phyloP scores from a whole-genome alignment of 2,113 vertebrate genomes.

The Hyaena hyaena region DNA sequence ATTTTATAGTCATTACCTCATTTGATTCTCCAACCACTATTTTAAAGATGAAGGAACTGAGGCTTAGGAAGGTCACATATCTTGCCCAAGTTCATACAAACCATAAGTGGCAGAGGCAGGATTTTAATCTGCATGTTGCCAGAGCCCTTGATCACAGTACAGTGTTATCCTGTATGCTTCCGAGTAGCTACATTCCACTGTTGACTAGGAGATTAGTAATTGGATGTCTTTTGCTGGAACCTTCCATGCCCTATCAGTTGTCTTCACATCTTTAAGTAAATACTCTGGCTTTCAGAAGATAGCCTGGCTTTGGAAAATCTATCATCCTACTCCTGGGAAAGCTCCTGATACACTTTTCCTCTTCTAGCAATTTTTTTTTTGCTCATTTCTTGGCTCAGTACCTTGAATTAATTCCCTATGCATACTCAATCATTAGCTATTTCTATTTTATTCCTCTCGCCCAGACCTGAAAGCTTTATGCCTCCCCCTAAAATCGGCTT shows the following conservation, averaged over 20 bases:
- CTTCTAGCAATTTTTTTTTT: background rate
- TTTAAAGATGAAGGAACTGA: conserved; percentile 30
- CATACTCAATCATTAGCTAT: background rate
- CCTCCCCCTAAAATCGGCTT: background rate
- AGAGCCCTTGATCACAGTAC: background rate
- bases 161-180: background rate
- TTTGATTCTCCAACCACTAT: background rate
- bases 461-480: background rate
- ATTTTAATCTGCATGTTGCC: background rate
- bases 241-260: background rate
- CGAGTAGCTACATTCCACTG: background rate
- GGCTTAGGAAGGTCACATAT: background rate
- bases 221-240: background rate
- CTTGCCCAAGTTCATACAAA: background rate
- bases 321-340: background rate
- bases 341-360: background rate
- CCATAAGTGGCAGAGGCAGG: background rate
- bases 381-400: background rate
- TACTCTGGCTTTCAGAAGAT: background rate
- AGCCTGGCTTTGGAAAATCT: background rate
- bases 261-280: background rate
- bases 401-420: background rate
- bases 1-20: background rate
- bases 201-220: background rate
- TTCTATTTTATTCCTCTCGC: background rate